These are phyloP conservation scores for Rhynchonema sp. DNA, from an alignment of 2,888 invertebrate genomes.

Conservation along the genomic window DNA sequence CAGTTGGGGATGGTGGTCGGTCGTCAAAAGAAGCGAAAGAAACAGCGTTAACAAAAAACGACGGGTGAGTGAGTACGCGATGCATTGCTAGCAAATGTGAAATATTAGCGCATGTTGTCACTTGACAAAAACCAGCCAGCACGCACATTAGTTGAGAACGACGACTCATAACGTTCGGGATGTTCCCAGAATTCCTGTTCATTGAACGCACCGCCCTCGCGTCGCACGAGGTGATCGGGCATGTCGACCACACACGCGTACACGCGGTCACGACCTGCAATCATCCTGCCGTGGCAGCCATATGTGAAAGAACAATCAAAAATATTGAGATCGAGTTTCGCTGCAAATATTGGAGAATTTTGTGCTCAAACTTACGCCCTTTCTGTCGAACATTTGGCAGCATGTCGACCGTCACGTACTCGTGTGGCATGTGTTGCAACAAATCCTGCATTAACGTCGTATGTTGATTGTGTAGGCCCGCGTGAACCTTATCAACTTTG, in stretches of 20 bases:
- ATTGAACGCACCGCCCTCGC: slow-evolving; percentile 73
- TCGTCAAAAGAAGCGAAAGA: too few species aligned
- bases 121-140: too few species aligned
- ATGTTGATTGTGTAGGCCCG: too few species aligned
- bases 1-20: too few species aligned
- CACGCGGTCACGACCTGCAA: slow-evolving; percentile 69
- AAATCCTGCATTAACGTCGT: too few species aligned
- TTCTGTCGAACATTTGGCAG: slow-evolving; percentile 84
- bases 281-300: too few species aligned
- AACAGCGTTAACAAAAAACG: neutral
- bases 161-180: slow-evolving; percentile 82
- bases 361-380: slow-evolving; percentile 51
- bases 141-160: slow-evolving; percentile 65
- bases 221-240: slow-evolving; percentile 73
- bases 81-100: too few species aligned
- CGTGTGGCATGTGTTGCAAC: slow-evolving; percentile 87
- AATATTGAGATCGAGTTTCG: neutral
- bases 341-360: neutral
- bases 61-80: too few species aligned
- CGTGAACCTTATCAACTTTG: too few species aligned
- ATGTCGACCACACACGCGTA: slow-evolving; percentile 88
- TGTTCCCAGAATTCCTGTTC: slow-evolving; percentile 69
- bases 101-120: too few species aligned
- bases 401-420: slow-evolving; percentile 87
- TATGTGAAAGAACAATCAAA: too few species aligned